A percentile compares a stretch with the other conserved stretches of the same genome.
Evolutionary conservation across 2,888 invertebrate genomes (phyloP).

Genomic region (Diaprepes abbreviatus): DNA sequence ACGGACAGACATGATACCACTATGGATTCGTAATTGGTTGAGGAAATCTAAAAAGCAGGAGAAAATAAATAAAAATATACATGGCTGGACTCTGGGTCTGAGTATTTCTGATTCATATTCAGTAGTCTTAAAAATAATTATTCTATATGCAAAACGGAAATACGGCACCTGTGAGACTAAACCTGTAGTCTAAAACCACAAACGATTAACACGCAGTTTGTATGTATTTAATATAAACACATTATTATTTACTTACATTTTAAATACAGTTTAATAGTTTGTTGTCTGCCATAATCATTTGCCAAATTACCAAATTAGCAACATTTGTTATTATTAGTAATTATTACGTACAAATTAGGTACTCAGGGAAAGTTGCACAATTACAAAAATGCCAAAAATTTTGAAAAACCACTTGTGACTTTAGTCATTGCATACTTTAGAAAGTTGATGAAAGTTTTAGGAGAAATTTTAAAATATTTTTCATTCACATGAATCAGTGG

Average conservation of each 20-base stretch:
- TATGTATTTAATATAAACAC: constrained; percentile 9
- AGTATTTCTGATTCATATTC: no score
- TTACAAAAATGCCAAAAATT: not conserved
- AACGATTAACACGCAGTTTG: not conserved
- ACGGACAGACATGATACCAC: no score
- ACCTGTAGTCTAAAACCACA: not conserved
- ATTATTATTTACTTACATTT: constrained; percentile 11
- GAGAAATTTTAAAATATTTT: no score
- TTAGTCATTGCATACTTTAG: not conserved
- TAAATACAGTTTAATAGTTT: constrained; percentile 13
- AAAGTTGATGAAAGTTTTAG: not conserved
- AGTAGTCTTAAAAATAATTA: no score
- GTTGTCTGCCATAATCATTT: constrained; percentile 19
- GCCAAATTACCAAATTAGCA: constrained; percentile 14
- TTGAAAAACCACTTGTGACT: not conserved
- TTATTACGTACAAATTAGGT: not conserved
- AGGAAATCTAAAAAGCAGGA: no score
- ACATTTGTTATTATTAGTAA: constrained; percentile 9
- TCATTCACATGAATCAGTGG: no score
- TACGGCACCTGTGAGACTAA: not conserved
- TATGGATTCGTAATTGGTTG: no score
- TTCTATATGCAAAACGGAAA: no score
- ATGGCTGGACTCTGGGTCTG: no score
- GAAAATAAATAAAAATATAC: no score
- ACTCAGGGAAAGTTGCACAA: constrained; percentile 7